Conservation (phyloP, 2,113 vertebrate species). For the Centropus unirufus region DNA sequence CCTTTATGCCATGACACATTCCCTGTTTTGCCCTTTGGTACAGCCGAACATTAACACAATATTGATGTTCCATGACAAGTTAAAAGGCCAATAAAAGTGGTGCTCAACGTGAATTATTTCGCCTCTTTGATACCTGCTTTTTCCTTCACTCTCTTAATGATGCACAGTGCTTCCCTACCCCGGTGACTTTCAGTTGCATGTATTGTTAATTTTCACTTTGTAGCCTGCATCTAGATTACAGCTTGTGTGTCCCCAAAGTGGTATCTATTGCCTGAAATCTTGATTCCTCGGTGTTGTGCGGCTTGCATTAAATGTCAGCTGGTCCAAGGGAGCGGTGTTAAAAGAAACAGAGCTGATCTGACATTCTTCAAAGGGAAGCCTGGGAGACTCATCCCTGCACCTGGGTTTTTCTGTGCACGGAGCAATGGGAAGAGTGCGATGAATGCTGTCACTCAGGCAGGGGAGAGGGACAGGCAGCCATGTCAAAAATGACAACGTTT, state of each 20-base stretch:
- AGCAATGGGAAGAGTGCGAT: conserved; percentile 56
- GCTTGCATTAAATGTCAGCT: conserved; percentile 64
- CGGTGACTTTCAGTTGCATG: neutral
- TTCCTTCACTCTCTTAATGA: neutral
- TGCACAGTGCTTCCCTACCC: neutral
- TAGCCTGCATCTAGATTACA: conserved; percentile 21
- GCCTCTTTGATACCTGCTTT: conserved; percentile 13
- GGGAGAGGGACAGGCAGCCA: conserved; percentile 68
- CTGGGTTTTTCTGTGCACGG: conserved; percentile 54
- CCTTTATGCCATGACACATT: neutral
- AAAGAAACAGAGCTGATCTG: conserved; percentile 62
- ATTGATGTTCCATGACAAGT: conserved; percentile 15
- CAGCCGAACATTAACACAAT: neutral
- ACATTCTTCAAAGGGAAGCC: conserved; percentile 64
- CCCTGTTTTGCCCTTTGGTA: neutral
- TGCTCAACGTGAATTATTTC: conserved; percentile 4
- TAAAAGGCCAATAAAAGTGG: neutral
- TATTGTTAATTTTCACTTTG: conserved; percentile 54
- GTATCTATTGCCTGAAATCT: conserved; percentile 56
- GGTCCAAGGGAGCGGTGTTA: conserved; percentile 56
- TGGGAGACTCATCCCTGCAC: conserved; percentile 69
- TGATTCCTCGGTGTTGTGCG: conserved; percentile 15
- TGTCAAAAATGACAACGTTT: conserved; percentile 74
- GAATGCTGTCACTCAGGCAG: conserved; percentile 71
- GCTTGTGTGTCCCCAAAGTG: conserved; percentile 30